Evolutionary conservation across 2,888 invertebrate species (phyloP).

Genomic region (Mimas tiliae): DNA sequence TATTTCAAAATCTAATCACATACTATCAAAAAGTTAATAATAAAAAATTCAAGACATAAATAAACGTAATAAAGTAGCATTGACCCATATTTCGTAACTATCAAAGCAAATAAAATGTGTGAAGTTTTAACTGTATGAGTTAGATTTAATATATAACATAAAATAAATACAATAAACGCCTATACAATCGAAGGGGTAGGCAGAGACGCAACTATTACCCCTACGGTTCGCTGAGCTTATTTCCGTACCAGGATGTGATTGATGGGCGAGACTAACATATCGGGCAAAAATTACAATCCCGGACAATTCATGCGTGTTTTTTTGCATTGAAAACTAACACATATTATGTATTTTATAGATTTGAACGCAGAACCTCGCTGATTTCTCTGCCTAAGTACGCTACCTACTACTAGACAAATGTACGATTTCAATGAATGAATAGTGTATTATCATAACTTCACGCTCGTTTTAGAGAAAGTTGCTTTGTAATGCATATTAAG

Average conservation of each 20-base stretch:
- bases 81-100: constrained; percentile 21
- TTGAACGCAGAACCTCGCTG: too few relatives aligned
- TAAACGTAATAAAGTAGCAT: constrained; percentile 17
- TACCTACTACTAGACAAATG: too few relatives aligned
- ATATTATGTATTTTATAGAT: too few relatives aligned
- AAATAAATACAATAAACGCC: background rate
- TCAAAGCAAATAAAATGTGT: constrained; percentile 19
- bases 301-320: too few relatives aligned
- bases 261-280: too few relatives aligned
- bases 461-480: constrained; percentile 33
- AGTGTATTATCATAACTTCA: constrained; percentile 14
- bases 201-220: background rate
- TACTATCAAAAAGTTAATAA: background rate
- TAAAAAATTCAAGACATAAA: background rate
- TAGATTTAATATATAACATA: background rate
- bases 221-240: background rate
- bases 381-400: too few relatives aligned
- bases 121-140: background rate
- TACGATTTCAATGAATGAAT: constrained; percentile 10
- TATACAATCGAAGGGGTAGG: background rate
- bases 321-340: too few relatives aligned
- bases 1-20: constrained; percentile 7
- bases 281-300: too few relatives aligned
- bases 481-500: constrained; percentile 33
- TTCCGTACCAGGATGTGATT: too few relatives aligned